Evolutionary conservation across 2,888 invertebrate species (phyloP).

Genomic region (Agonopterix arenella): DNA sequence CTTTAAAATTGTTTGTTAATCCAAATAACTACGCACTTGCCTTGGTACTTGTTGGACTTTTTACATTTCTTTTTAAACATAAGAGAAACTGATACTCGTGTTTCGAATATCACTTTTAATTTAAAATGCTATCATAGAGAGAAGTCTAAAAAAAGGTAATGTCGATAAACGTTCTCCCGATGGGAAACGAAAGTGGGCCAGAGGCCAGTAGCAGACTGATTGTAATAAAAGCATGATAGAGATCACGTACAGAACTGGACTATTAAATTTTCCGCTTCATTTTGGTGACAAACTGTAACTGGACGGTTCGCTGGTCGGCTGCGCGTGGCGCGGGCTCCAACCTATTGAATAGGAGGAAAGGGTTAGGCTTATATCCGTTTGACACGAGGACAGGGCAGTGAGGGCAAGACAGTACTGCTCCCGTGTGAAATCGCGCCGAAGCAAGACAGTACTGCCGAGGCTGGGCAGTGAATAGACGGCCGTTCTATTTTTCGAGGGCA

Average conservation of each 20-base stretch:
- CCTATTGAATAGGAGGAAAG: constrained; percentile 20
- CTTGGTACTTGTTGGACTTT: too few relatives aligned
- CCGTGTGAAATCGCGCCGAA: too few relatives aligned
- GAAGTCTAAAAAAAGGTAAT: constrained; percentile 21
- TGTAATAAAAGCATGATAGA: constrained; percentile 54
- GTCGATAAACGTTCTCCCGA: constrained; percentile 28
- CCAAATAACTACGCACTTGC: too few relatives aligned
- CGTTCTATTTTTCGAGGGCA: too few relatives aligned
- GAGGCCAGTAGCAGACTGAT: constrained; percentile 22
- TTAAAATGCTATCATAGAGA: constrained; percentile 32
- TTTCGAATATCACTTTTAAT: constrained; percentile 22
- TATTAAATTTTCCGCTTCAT: constrained; percentile 70
- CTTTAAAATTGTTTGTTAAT: too few relatives aligned
- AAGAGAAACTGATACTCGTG: too few relatives aligned
- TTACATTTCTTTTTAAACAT: too few relatives aligned
- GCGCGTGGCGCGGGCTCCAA: constrained; percentile 24
- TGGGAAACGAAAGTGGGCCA: constrained; percentile 59
- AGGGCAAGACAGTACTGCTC: too few relatives aligned
- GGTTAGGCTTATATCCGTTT: background rate
- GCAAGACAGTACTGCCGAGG: too few relatives aligned
- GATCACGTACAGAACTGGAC: constrained; percentile 63
- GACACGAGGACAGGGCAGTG: too few relatives aligned
- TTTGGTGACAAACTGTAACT: constrained; percentile 61
- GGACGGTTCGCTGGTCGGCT: constrained; percentile 40
- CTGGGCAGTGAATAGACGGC: too few relatives aligned